Base-by-base conservation (phyloP, 2,113 vertebrate species). In the Empidonax traillii region DNA sequence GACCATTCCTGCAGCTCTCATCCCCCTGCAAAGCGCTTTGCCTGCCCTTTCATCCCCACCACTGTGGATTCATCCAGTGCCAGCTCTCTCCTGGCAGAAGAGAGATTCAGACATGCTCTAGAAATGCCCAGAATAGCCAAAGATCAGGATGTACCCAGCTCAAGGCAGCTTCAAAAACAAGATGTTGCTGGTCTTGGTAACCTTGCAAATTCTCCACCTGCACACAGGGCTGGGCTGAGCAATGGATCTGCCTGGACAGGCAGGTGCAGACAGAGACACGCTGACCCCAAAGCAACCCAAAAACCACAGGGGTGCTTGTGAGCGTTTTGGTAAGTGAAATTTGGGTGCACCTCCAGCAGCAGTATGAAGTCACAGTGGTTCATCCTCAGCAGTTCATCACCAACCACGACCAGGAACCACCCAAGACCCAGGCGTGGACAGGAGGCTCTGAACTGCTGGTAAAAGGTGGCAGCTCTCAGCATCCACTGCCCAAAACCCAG, bases 281-380 rank as follows among this genome's bases (percentile, higher is more conserved):
- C 1, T 47, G 74, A 86, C 17, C 22, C 5, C 47, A 39, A 55
- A 83, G 52, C 66, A 27, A 53, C 19, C 47, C 11, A 12, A 49
- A 78, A 62, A 8, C 10, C 27, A n/a, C 0, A 1, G 51, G 8
- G 24, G 19, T 6, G 16, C 19, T 46, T 12, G 33, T 3, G 23
- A 10, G 3, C 0, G 0, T 19, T 80, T 8, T 27, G 9, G 13
- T 9, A 9, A 21, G 39, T 25, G 46, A 62, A 53, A 74, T 19
- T 4, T 28, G 52, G 37, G 9, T 8, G 15, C 20, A 41, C 8
- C 47, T 85, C 52, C 86, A 72, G 71, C 75, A 72, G 67, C 14
- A 39, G 7, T 3, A 10, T 49, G 15, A 75, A 28, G 14, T 30
- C 15, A 55, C 4, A 0, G 2, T 5, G 2, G n/a, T 24, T 35